A percentile compares a stretch with the other conserved stretches of the same genome.
These are phyloP conservation scores for Channa striata DNA, from an alignment of 2,797 vertebrate species.

Conservation along the genomic window DNA sequence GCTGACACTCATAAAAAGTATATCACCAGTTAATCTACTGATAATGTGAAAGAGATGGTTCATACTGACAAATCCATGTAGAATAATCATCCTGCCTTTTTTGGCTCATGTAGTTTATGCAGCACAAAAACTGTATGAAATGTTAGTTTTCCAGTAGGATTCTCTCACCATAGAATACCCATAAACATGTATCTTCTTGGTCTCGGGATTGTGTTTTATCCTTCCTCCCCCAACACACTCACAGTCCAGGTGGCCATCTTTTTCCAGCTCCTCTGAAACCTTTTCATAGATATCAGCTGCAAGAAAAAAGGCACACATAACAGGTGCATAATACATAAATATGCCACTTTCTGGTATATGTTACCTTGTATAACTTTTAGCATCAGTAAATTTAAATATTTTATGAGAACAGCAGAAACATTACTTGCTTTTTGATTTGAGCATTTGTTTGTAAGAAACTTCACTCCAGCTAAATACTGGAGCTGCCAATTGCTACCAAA, in stretches of 20 bases:
- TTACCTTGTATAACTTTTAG: too few species aligned
- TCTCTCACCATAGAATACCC: constrained; percentile 94
- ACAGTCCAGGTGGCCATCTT: constrained; percentile 85
- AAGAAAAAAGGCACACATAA: neutral
- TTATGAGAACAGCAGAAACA: too few species aligned
- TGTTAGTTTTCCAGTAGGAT: neutral
- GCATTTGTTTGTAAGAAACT: constrained; percentile 4
- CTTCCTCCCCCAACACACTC: constrained; percentile 95
- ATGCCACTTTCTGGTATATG: too few species aligned
- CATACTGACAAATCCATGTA: too few species aligned
- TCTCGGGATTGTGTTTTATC: constrained; percentile 87
- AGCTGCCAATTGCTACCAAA: neutral
- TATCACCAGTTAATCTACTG: neutral
- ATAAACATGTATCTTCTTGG: constrained; percentile 94
- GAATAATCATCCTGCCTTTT: neutral
- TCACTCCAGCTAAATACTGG: neutral
- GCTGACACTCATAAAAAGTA: neutral
- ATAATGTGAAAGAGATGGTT: neutral
- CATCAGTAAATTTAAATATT: too few species aligned
- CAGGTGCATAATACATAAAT: too few species aligned
- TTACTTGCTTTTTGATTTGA: neutral
- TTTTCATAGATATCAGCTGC: constrained; percentile 93
- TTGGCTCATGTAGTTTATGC: too few species aligned
- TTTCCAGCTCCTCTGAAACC: constrained; percentile 88
- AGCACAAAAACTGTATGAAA: neutral